Base-by-base conservation (phyloP, 2,888 invertebrate species). In the Scaptomyza cyrtandrae region DNA sequence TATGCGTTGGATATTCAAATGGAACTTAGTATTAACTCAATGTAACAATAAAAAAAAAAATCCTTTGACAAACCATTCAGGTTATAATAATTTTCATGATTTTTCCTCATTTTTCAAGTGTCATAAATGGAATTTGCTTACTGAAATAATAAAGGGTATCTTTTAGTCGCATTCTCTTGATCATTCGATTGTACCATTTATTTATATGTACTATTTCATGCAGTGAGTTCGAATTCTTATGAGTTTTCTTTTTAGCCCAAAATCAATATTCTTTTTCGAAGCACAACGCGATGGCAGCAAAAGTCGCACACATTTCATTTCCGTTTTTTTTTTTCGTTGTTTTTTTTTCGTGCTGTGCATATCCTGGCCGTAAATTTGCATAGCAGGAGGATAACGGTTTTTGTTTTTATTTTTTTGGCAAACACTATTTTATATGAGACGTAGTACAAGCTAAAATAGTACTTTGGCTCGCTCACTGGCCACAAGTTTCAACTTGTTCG, bases 231-330 rank as follows among this genome's bases (percentile, higher is more conserved):
- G 19, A 39, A 71, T 54, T 61, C 56, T 56, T 14, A 52, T 52
- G n/a, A 24, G 45, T 65, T 72, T 48, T 46, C 49, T 37, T 53
- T 60, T 57, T 13, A 35, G 24, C 24, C 49, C 48, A 62, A 79
- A 82, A 79, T 82, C 82, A 79, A 79, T 82, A 81, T 79, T 71
- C 71, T 57, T 60, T 60, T 67, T 54, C 50, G 29, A 45, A 27
- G 62, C 55, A 60, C 48, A 56, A 33, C 54, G 52, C 33, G 49
- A n/a, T 57, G 59, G 49, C 50, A 79, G 68, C 50, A 66, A 74
- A 58, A 71, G 78, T 78, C 80, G 60, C 81, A 78, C 81, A 78
- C 75, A 71, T 81, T 79, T 79, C 68, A 79, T 79, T 78, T 79
- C 75, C 78, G 68, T 58, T 58, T 48, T 19, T 19, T 19, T 58